These are phyloP conservation scores for Trissolcus japonicus DNA, from an alignment of 2,888 invertebrate species.

Conservation along the genomic window DNA sequence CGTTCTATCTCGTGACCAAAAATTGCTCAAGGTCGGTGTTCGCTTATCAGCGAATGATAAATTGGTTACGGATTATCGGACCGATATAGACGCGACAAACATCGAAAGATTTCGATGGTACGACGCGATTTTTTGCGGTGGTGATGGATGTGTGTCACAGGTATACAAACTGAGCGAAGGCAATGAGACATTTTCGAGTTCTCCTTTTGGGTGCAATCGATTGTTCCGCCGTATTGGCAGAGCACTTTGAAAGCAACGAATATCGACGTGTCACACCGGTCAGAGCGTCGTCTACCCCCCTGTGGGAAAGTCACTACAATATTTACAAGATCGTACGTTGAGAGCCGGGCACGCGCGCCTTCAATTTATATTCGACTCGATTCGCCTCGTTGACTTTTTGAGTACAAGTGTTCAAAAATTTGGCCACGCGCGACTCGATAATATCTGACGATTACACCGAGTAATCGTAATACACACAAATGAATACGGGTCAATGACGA, in stretches of 20 bases:
- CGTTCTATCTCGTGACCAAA: constrained; percentile 12
- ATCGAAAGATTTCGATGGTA: constrained; percentile 16
- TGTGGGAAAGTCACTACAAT: constrained; percentile 64
- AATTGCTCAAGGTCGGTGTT: constrained; percentile 14
- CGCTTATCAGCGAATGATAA: constrained; percentile 19
- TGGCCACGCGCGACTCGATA: constrained; percentile 47
- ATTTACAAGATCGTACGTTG: constrained; percentile 64
- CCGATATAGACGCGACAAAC: constrained; percentile 28
- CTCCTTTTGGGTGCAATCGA: constrained; percentile 67
- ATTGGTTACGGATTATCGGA: constrained; percentile 7
- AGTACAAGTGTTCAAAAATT: constrained; percentile 52
- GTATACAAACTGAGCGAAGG: constrained; percentile 23
- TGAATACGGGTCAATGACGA: constrained; percentile 47
- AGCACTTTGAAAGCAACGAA: constrained; percentile 66
- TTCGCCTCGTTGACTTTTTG: constrained; percentile 59
- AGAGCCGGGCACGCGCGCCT: constrained; percentile 55
- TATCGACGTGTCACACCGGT: constrained; percentile 62
- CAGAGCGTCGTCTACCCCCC: constrained; percentile 50
- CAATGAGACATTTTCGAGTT: constrained; percentile 56
- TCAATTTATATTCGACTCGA: constrained; percentile 60
- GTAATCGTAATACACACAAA: constrained; percentile 33
- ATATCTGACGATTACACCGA: constrained; percentile 28
- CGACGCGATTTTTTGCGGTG: constrained; percentile 17
- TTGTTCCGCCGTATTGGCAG: constrained; percentile 70
- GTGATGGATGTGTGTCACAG: neutral